These are phyloP conservation scores for Morelia viridis DNA, from an alignment of 2,797 vertebrate species.

Conservation along the genomic window DNA sequence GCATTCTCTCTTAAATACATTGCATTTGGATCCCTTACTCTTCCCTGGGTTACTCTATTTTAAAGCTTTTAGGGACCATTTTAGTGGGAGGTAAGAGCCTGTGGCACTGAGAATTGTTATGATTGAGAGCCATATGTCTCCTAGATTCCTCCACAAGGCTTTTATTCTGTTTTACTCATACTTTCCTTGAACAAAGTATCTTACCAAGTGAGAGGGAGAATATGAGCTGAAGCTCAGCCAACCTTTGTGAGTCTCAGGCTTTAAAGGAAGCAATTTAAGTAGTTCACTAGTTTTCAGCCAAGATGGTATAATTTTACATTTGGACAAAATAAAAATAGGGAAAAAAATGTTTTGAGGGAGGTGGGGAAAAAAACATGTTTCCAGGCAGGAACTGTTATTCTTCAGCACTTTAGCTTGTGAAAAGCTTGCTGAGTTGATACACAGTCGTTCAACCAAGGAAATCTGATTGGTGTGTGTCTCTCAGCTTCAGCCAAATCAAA, in stretches of 20 bases:
- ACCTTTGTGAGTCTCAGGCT: conserved; percentile 38
- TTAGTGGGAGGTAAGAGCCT: background rate
- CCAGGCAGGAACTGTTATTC: conserved; percentile 12
- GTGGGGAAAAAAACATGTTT: background rate
- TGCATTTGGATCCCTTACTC: background rate
- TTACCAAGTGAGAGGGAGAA: background rate
- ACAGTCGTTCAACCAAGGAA: conserved; percentile 52
- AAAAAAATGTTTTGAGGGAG: background rate
- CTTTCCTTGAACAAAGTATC: background rate
- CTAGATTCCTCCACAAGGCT: fast-evolving
- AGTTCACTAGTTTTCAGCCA: conserved; percentile 28
- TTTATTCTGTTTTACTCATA: background rate
- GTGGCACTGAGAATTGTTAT: background rate
- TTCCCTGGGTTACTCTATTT: background rate
- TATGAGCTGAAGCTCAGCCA: conserved; percentile 4
- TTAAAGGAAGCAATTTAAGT: conserved; percentile 47
- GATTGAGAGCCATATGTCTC: background rate
- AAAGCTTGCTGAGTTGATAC: conserved; percentile 41
- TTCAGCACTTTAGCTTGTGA: conserved; percentile 19
- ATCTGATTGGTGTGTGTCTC: conserved; percentile 36
- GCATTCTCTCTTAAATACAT: background rate
- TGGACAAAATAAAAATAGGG: conserved; percentile 54
- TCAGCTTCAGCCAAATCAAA: conserved; percentile 53
- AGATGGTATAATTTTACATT: conserved; percentile 34
- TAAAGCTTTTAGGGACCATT: background rate